A percentile compares a stretch with the other conserved stretches of the same genome.
These are phyloP conservation scores for Lonchura striata DNA, from an alignment of 2,113 vertebrate genomes.

Conservation along the genomic window DNA sequence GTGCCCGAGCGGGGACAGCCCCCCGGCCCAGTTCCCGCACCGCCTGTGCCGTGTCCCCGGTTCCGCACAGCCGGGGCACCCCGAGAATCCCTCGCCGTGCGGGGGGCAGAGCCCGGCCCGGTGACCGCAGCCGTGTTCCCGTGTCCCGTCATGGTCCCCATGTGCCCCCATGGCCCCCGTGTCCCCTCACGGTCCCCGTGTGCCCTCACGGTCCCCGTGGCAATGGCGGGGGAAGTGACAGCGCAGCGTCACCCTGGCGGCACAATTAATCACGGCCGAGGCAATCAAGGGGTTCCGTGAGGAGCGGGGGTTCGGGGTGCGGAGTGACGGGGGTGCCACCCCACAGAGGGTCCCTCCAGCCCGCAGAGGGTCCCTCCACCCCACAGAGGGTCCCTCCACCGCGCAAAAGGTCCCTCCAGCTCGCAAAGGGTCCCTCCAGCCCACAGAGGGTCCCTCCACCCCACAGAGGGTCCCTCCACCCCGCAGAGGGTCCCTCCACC, in stretches of 20 bases:
- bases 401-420: too few relatives aligned
- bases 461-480: neutral
- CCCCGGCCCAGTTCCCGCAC: rapidly evolving
- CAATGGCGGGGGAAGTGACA: neutral
- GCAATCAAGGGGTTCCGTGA: neutral
- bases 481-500: neutral
- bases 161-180: too few relatives aligned
- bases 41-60: neutral
- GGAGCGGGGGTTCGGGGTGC: neutral
- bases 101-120: neutral
- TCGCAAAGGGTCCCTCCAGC: too few relatives aligned
- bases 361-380: neutral
- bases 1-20: neutral
- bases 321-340: too few relatives aligned
- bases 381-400: neutral
- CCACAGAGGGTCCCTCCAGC: neutral
- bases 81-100: neutral
- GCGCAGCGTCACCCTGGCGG: neutral
- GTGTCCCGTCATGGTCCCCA: neutral
- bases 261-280: neutral
- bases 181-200: neutral
- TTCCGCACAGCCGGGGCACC: neutral
- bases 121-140: neutral
- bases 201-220: neutral
- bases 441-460: neutral